Base-by-base conservation (phyloP, 2,888 invertebrate species). In the Acanthosoma haemorrhoidale region DNA sequence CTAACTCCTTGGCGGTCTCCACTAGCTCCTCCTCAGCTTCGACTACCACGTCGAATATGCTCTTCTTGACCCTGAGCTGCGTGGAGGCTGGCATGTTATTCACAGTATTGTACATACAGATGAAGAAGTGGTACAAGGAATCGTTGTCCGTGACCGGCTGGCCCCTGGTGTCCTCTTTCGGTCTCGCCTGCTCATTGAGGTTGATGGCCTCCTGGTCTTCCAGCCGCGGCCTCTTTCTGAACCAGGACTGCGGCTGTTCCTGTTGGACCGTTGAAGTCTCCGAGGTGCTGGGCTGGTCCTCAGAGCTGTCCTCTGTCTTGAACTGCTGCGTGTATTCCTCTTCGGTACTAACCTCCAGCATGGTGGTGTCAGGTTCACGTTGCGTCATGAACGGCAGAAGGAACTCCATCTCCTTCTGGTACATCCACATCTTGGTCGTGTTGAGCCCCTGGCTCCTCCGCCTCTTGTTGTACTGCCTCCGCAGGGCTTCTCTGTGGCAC, bases 361-460 rank as follows among this genome's bases (percentile, higher is more conserved):
- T 16, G 13, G 38, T 67, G 8, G 67, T 41, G 39, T 51, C 39
- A 32, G 67, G 38, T 16, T 51, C 38, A 70, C 68, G 69, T 68
- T 75, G 73, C 21, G 63, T 59, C 73, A 73, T 73, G 63, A 70
- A 73, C 13, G 73, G 72, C 18, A 73, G 16, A 16, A 73, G 64
- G 64, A 73, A 73, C 38, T 71, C 69, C 72, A 73, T 73, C 63
- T 73, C 72, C 29, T 68, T 61, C 61, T 73, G 73, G 39, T 69
- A 73, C 63, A 59, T 71, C 71, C 73, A 72, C 68, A 64, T 43
- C 59, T 68, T 73, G n/a, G 51, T 25, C 13, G 51, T 51, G 25
- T 25, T n/a, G n/a, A 51, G 21, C 0, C 51, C 51, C 15, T 72
- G 39, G 57, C 63, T 36, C 39, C 68, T 61, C 3, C 61, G 69